Percentiles rank a stretch among this genome's conserved stretches.
Evolutionary conservation across 2,797 vertebrate species (phyloP).

Genomic region (Cetoscarus ocellatus): DNA sequence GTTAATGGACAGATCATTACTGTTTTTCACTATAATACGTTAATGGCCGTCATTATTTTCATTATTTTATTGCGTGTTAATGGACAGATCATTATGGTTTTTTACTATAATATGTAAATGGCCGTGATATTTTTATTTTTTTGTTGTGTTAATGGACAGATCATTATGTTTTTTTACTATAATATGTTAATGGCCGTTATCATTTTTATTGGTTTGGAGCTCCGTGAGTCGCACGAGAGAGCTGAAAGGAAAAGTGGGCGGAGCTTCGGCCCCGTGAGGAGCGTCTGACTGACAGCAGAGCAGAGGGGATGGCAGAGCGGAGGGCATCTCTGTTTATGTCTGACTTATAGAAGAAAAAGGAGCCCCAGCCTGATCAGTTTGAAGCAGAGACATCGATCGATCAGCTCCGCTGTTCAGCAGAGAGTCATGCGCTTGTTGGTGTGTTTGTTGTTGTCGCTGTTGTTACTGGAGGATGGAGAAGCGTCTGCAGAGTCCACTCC

Average conservation of each 20-base stretch:
- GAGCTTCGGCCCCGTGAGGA: constrained; percentile 16
- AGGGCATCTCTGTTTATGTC: background rate
- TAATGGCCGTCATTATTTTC: too few relatives aligned
- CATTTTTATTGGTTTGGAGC: background rate
- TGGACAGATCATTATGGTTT: too few relatives aligned
- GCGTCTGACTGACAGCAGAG: background rate
- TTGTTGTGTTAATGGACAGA: too few relatives aligned
- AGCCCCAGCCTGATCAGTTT: background rate
- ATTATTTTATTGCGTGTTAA: too few relatives aligned
- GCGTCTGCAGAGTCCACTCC: background rate
- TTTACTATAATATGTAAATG: too few relatives aligned
- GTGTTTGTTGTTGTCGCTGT: constrained; percentile 27
- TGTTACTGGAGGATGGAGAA: background rate
- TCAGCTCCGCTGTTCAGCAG: accelerated
- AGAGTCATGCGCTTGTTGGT: constrained; percentile 39
- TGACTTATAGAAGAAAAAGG: background rate
- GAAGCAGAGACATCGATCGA: background rate
- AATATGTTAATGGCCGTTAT: too few relatives aligned
- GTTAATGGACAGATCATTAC: too few relatives aligned
- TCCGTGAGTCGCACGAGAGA: background rate
- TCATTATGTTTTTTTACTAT: too few relatives aligned
- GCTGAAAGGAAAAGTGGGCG: constrained; percentile 40
- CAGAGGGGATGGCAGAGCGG: constrained; percentile 3
- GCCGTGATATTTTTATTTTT: background rate
- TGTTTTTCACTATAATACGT: too few relatives aligned